phyloP scores from a whole-genome alignment of 2,888 invertebrate genomes.

The Brenthis hecate region DNA sequence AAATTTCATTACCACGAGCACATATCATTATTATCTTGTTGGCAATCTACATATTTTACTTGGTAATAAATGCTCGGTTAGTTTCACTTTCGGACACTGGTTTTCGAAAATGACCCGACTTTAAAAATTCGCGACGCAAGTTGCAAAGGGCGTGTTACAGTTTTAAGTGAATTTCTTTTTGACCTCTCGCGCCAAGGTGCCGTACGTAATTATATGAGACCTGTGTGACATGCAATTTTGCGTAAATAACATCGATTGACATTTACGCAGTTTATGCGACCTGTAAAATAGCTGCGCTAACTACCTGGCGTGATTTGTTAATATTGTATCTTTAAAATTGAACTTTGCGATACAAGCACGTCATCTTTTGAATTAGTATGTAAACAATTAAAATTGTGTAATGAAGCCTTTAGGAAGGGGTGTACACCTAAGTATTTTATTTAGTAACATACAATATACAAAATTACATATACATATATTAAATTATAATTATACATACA shows the following conservation, averaged over 20 bases:
- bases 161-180: conserved; percentile 82
- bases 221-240: conserved; percentile 70
- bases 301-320: conserved; percentile 25
- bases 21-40: conserved; percentile 82
- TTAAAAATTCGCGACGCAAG: conserved; percentile 68
- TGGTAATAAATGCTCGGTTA: conserved; percentile 79
- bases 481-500: too few species aligned
- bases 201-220: conserved; percentile 68
- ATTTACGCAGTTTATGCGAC: conserved; percentile 56
- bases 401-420: conserved; percentile 13
- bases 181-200: conserved; percentile 80
- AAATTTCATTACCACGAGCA: conserved; percentile 83
- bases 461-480: too few species aligned
- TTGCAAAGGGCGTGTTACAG: conserved; percentile 79
- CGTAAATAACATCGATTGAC: conserved; percentile 72
- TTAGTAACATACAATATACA: neutral
- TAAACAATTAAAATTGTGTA: conserved; percentile 7
- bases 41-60: conserved; percentile 82
- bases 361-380: conserved; percentile 8
- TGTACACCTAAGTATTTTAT: neutral
- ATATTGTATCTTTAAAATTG: conserved; percentile 14
- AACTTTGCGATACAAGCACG: neutral
- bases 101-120: conserved; percentile 80
- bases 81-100: conserved; percentile 81
- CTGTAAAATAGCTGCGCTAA: conserved; percentile 35